Evolutionary conservation across 2,888 invertebrate genomes (phyloP).

Genomic region (Lordiphosa fenestrarum): DNA sequence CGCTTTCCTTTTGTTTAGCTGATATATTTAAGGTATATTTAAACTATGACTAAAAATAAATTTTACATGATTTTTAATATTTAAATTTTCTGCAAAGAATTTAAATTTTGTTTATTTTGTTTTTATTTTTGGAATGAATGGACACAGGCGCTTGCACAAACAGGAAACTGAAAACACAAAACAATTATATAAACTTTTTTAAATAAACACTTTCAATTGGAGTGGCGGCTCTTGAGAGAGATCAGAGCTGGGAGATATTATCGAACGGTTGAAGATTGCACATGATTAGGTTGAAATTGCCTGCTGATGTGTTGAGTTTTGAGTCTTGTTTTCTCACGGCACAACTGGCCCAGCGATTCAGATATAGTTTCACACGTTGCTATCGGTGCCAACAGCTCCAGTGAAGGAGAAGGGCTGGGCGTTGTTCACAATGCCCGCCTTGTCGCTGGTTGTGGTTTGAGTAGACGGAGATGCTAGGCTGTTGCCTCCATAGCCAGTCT

Average conservation of each 20-base stretch:
- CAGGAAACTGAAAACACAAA: constrained; percentile 42
- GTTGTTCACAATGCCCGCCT: constrained; percentile 89
- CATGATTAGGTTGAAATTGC: constrained; percentile 36
- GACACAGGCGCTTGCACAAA: constrained; percentile 62
- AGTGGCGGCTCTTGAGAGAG: constrained; percentile 12
- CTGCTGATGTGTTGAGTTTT: constrained; percentile 35
- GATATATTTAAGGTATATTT: constrained; percentile 71
- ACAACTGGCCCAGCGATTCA: constrained; percentile 33
- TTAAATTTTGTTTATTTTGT: constrained; percentile 38
- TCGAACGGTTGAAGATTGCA: constrained; percentile 49
- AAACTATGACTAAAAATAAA: constrained; percentile 73
- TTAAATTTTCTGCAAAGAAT: constrained; percentile 39
- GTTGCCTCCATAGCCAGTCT: constrained; percentile 59
- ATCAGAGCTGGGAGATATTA: constrained; percentile 25
- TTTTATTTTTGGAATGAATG: constrained; percentile 57
- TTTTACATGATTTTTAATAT: constrained; percentile 62
- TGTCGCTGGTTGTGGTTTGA: constrained; percentile 82
- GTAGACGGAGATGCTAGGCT: constrained; percentile 73
- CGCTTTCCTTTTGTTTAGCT: constrained; percentile 35
- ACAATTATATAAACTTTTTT: constrained; percentile 7
- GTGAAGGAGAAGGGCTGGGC: constrained; percentile 90
- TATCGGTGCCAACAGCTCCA: constrained; percentile 84
- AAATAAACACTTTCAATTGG: constrained; percentile 17
- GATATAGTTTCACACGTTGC: constrained; percentile 83
- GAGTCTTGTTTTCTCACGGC: constrained; percentile 72